phyloP scores from a whole-genome alignment of 2,888 invertebrate species.

The Gnatocerus cornutus region DNA sequence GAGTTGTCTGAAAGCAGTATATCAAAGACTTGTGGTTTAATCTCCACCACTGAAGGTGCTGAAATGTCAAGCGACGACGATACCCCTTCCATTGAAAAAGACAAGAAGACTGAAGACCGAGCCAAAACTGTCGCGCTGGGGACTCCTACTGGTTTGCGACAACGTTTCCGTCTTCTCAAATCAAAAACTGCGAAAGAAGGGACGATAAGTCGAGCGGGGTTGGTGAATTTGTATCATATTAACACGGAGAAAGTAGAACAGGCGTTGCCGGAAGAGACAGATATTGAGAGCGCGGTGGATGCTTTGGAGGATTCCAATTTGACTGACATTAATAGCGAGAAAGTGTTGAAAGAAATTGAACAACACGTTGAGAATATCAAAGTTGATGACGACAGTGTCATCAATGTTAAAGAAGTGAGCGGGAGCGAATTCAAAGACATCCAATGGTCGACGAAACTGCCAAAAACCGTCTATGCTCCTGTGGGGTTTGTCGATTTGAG shows the following conservation, averaged over 20 bases:
- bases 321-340: conserved; percentile 25
- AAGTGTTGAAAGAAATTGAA: conserved; percentile 56
- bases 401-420: conserved; percentile 58
- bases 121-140: conserved; percentile 12
- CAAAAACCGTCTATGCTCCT: conserved; percentile 64
- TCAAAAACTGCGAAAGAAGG: conserved; percentile 58
- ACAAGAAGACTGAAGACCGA: conserved; percentile 55
- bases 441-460: conserved; percentile 46
- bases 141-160: conserved; percentile 54
- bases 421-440: conserved; percentile 58
- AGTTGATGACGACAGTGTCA: conserved; percentile 58
- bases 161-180: conserved; percentile 57
- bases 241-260: conserved; percentile 64
- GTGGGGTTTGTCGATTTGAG: conserved; percentile 67
- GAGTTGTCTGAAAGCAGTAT: conserved; percentile 71
- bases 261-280: conserved; percentile 59
- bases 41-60: conserved; percentile 70
- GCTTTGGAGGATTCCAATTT: conserved; percentile 62
- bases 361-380: conserved; percentile 61
- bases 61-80: conserved; percentile 72
- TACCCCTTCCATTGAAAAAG: conserved; percentile 65
- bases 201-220: conserved; percentile 58
- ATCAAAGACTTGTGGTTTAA: conserved; percentile 68
- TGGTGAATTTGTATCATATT: conserved; percentile 65
- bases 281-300: conserved; percentile 67